Conservation (phyloP, 23 tunicate species). For the Trididemnum clinides region DNA sequence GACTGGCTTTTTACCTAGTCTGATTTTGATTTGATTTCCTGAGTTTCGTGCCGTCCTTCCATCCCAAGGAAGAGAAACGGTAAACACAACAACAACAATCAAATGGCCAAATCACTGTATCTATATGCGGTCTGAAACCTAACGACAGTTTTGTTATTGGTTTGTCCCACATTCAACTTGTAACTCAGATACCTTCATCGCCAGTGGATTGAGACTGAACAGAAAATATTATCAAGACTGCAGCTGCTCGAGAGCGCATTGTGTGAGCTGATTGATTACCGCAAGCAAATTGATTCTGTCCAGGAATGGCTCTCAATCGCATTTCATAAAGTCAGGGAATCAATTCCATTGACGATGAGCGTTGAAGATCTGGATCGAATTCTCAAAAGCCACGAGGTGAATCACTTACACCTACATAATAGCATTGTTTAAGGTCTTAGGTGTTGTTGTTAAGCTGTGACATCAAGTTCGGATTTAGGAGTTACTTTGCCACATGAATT, state of each 20-base stretch:
- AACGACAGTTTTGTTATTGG: too few relatives aligned
- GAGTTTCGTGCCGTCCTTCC: too few relatives aligned
- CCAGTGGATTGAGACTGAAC: slow-evolving; percentile 83
- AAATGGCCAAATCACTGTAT: too few relatives aligned
- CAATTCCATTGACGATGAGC: slow-evolving; percentile 79
- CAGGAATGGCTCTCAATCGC: slow-evolving; percentile 46
- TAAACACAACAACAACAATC: too few relatives aligned
- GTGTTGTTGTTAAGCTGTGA: too few relatives aligned
- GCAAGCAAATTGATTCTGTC: slow-evolving; percentile 57
- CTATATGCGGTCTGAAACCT: too few relatives aligned
- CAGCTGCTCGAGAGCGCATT: slow-evolving; percentile 62
- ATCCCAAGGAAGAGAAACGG: too few relatives aligned
- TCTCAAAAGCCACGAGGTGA: slow-evolving; percentile 75
- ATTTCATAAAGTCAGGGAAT: slow-evolving; percentile 46
- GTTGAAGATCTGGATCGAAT: slow-evolving; percentile 72
- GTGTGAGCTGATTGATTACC: slow-evolving; percentile 50
- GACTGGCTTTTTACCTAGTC: too few relatives aligned
- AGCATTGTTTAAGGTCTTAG: background rate
- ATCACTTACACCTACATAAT: background rate
- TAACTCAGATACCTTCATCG: slow-evolving; percentile 76
- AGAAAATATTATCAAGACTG: slow-evolving; percentile 70
- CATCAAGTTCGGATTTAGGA: too few relatives aligned
- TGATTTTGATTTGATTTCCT: too few relatives aligned
- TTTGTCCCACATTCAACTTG: too few relatives aligned
- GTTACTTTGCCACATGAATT: too few relatives aligned